phyloP scores from a whole-genome alignment of 30 jellyfish, hydroid and myxozoan genomes.

The Sanderia malayensis region DNA sequence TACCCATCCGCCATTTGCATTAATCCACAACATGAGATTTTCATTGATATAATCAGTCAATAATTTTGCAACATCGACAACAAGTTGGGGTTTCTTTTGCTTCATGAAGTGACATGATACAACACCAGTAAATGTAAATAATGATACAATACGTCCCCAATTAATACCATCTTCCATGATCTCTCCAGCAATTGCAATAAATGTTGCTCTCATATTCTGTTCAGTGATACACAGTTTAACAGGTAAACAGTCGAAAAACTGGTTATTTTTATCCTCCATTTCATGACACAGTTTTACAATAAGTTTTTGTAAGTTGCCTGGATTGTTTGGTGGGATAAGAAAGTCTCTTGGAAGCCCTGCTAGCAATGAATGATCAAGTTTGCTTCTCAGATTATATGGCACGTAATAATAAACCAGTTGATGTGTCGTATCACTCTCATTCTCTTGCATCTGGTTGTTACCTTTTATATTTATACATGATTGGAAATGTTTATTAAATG shows the following conservation, averaged over 20 bases:
- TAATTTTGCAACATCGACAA: constrained; percentile 37
- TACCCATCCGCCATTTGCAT: constrained; percentile 85
- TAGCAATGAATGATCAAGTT: constrained; percentile 55
- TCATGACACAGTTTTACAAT: constrained; percentile 66
- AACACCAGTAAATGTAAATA: constrained; percentile 67
- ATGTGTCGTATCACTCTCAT: constrained; percentile 14
- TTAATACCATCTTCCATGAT: constrained; percentile 61
- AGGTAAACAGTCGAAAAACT: constrained; percentile 57
- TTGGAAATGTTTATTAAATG: constrained; percentile 27
- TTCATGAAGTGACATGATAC: constrained; percentile 43
- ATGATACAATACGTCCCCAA: constrained; percentile 73
- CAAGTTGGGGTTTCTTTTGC: constrained; percentile 49
- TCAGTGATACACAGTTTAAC: constrained; percentile 23
- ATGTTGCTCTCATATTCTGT: constrained; percentile 38
- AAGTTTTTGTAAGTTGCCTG: constrained; percentile 35
- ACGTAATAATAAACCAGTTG: constrained; percentile 54
- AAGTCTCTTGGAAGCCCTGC: constrained; percentile 74
- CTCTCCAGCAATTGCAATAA: constrained; percentile 48
- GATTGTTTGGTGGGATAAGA: constrained; percentile 66
- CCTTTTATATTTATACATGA: constrained; percentile 7
- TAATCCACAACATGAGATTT: constrained; percentile 65
- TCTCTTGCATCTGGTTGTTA: neutral
- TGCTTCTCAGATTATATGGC: constrained; percentile 56
- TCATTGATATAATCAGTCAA: constrained; percentile 47
- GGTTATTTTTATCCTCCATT: constrained; percentile 44